Conservation (phyloP, 1,140 invertebrate genomes). For the Cecropterus lyciades region DNA sequence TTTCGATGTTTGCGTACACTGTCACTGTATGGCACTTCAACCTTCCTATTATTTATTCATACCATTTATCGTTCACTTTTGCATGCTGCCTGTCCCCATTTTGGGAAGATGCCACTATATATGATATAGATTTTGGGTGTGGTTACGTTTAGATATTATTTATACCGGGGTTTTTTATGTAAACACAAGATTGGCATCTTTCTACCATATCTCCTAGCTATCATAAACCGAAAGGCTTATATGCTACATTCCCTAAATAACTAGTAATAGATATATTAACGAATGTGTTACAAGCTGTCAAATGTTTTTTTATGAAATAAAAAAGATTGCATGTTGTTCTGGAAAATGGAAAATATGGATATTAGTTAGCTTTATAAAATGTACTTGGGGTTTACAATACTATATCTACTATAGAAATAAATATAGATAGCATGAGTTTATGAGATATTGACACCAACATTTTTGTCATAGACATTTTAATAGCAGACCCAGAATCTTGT, state of each 20-base stretch:
- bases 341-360: constrained; percentile 17
- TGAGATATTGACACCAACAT: constrained; percentile 33
- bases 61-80: constrained; percentile 71
- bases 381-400: constrained; percentile 5
- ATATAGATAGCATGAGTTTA: constrained; percentile 12
- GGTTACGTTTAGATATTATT: neutral
- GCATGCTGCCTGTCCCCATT: constrained; percentile 69
- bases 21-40: constrained; percentile 73
- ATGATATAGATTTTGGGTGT: constrained; percentile 2
- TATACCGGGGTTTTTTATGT: neutral
- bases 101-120: constrained; percentile 29
- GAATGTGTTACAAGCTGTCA: constrained; percentile 13
- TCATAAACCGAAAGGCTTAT: constrained; percentile 20
- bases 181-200: constrained; percentile 26
- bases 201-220: constrained; percentile 19
- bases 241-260: constrained; percentile 21
- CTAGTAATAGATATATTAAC: constrained; percentile 21
- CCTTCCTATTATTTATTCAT: constrained; percentile 59
- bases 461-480: constrained; percentile 22
- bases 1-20: constrained; percentile 82
- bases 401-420: neutral
- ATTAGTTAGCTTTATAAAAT: constrained; percentile 21
- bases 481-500: constrained; percentile 19
- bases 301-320: constrained; percentile 3
- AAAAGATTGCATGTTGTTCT: constrained; percentile 30